Base-by-base conservation (phyloP, 2,797 vertebrate species). In the Todus mexicanus region DNA sequence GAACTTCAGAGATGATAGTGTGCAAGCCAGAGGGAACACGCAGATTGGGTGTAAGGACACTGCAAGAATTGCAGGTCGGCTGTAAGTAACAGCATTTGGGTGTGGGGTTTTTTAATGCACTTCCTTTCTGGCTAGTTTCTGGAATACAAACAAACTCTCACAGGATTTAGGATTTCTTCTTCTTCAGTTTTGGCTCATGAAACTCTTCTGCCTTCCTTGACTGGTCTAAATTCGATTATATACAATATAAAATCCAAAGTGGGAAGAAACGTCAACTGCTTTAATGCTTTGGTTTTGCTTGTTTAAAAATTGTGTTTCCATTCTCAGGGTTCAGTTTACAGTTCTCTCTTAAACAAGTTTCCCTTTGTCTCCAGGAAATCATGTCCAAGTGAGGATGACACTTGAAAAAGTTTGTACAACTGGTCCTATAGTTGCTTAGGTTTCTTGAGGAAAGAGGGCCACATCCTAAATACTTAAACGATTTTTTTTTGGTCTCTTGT, bases 221-320 rank as follows among this genome's bases (percentile, higher is more conserved):
- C 69, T 92, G 69, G 75, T 89, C 88, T 90, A 90, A 94, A 95
- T 90, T 90, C 83, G 90, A 92, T 92, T 86, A 96, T 92, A 93
- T 53, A 88, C 85, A 95, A 91, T 31, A 60, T 13, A 57, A 88
- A 91, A 94, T 91, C 85, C 87, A 50, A 94, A 92, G 71, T 90
- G 76, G 92, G 88, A 94, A 95, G 93, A 60, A 91, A 76, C 84
- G 81, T 93, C 90, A 94, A 94, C 86, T 84, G 83, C 90, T 77
- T 12, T 68, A 86, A 93, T 90, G 75, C 69, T 87, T 93, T 70
- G 69, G 65, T 61, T 95, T 90, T 89, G 5, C 90, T 93, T 92
- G 74, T 94, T 94, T 94, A 91, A 92, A 92, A 95, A 59, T 21
- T 43, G 18, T 50, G 74, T 84, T 95, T 95, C 65, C 81, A 87